Evolutionary conservation across 2,888 invertebrate species (phyloP), one percentile per base, ranked within the genome.

Genomic region (Ganaspis brasiliensis): DNA sequence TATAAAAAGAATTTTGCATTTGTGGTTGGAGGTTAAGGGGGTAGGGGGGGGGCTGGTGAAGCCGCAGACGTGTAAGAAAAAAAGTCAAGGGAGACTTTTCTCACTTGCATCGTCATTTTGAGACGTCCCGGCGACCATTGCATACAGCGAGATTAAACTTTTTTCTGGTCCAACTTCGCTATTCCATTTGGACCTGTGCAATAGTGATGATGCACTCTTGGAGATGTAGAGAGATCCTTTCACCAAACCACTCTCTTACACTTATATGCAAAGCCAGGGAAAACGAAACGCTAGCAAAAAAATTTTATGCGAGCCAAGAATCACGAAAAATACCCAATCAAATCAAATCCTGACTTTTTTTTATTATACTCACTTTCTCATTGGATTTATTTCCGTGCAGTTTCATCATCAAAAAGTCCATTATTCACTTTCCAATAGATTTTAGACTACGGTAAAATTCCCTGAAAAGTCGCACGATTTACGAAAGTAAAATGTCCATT

Each of bases 151-250:
- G 80, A 86, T 84, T 86, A 85, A 85, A 86, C 83, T 86, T 84
- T 86, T 84, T 81, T 77, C 80, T 75, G 75, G 77, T 77, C 74
- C 79, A 77, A 82, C 82, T 87, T 83, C 76, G 78, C 86, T 86
- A 87, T 87, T 87, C 87, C 88, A 86, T 87, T 87, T 87, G 84
- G 82, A 80, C 82, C 83, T 83, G 80, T 87, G 87, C 87, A 87
- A 87, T 87, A 87, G 86, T 86, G 84, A 88, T 85, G 85, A 86
- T 82, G 83, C 82, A 81, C 82, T n/a, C n/a, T 81, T 80, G 80
- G 45, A 67, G 8, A 67, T 24, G 67, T 26, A n/a, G 67, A 40
- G 49, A 56, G 24, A 14, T 67, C 67, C 67, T 67, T 67, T 67
- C 67, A 67, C 67, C 45, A 45, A 67, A 67, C 67, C 67, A 45